A percentile compares a stretch with the other conserved stretches of the same genome.
Evolutionary conservation across 2,888 invertebrate genomes (phyloP).

Genomic region (Eupithecia tripunctaria): DNA sequence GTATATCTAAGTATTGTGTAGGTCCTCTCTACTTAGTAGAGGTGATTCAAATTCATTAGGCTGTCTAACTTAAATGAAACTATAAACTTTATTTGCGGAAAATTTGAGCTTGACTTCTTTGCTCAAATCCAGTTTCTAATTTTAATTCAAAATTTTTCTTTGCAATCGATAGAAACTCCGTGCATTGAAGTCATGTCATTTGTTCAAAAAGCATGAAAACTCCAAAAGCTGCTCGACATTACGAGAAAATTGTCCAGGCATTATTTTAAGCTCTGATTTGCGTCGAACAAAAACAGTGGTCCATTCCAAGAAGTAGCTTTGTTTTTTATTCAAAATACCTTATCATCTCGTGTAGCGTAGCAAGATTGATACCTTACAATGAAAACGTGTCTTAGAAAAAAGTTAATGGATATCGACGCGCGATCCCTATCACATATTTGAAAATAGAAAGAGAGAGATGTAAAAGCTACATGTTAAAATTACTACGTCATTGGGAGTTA

Average conservation of each 20-base stretch:
- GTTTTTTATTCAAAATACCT: slow-evolving; percentile 8
- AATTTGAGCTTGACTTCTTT: neutral
- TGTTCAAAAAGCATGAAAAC: neutral
- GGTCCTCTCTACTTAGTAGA: too few relatives aligned
- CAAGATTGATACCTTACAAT: slow-evolving; percentile 35
- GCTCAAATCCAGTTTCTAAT: too few relatives aligned
- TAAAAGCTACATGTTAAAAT: slow-evolving; percentile 53
- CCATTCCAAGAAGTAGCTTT: neutral
- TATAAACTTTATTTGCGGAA: neutral
- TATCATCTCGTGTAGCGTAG: slow-evolving; percentile 34
- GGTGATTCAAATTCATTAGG: too few relatives aligned
- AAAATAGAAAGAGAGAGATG: slow-evolving; percentile 58
- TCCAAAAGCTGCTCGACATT: neutral
- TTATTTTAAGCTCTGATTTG: neutral
- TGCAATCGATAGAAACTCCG: neutral
- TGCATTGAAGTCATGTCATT: neutral
- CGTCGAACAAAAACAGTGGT: neutral
- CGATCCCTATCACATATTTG: slow-evolving; percentile 54
- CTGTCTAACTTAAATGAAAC: too few relatives aligned
- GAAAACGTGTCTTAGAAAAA: slow-evolving; percentile 61
- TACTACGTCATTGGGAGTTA: slow-evolving; percentile 70
- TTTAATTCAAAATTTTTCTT: neutral
- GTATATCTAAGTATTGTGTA: too few relatives aligned
- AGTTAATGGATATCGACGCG: slow-evolving; percentile 65
- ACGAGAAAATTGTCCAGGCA: neutral